phyloP scores from a whole-genome alignment of 2,888 invertebrate genomes.

The Gnatocerus cornutus region DNA sequence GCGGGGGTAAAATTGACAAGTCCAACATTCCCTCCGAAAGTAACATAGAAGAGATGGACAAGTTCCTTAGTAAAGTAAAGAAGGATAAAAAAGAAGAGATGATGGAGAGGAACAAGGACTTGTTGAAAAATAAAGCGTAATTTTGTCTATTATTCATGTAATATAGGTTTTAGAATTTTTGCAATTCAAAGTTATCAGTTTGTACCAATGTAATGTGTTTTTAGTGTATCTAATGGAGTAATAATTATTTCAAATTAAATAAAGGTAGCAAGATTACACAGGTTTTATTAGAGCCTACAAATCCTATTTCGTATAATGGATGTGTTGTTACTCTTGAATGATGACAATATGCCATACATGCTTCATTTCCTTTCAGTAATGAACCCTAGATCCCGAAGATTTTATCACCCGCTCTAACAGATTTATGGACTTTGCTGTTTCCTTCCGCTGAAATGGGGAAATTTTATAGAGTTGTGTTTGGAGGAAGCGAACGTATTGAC shows the following conservation, averaged over 20 bases:
- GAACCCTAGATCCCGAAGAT: no score
- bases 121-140: constrained; percentile 67
- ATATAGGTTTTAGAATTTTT: constrained; percentile 13
- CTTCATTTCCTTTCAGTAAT: no score
- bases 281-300: no score
- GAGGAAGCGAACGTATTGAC: no score
- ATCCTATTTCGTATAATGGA: no score
- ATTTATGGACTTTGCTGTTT: no score
- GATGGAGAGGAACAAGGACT: constrained; percentile 73
- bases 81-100: constrained; percentile 76
- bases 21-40: constrained; percentile 65
- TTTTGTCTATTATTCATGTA: constrained; percentile 15
- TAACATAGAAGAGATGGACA: constrained; percentile 74
- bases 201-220: constrained; percentile 2
- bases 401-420: no score
- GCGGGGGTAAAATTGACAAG: constrained; percentile 50
- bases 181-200: constrained; percentile 5
- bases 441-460: no score
- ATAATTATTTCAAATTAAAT: not conserved
- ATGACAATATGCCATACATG: no score
- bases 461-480: no score
- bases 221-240: not conserved
- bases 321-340: no score
- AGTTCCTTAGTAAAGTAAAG: constrained; percentile 74
- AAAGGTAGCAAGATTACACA: not conserved